Conservation (phyloP, 2,888 invertebrate genomes). For the Cotesia congregata region DNA sequence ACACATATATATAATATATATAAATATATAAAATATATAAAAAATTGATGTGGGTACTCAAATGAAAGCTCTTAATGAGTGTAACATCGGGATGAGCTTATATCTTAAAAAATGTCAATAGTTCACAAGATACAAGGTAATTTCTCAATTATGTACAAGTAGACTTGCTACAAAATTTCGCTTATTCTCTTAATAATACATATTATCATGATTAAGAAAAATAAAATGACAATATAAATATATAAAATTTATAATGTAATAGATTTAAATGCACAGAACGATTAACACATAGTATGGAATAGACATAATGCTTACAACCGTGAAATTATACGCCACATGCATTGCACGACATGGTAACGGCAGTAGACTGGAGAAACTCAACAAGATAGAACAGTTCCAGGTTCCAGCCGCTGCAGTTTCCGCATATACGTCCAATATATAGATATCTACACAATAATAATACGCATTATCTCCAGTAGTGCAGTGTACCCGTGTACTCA, state of each 20-base stretch:
- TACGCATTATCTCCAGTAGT: not conserved
- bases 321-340: conserved; percentile 59
- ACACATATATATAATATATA: no score
- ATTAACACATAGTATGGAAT: conserved; percentile 56
- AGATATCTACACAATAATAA: not conserved
- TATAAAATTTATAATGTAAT: not conserved
- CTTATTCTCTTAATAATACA: no score
- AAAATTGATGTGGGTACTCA: no score
- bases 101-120: no score
- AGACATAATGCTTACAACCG: conserved; percentile 57
- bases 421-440: conserved; percentile 31
- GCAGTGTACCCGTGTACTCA: not conserved
- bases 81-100: no score
- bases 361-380: conserved; percentile 19
- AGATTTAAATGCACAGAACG: conserved; percentile 46
- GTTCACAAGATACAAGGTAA: no score
- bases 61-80: no score
- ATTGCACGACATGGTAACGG: conserved; percentile 38
- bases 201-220: no score
- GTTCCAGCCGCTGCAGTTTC: conserved; percentile 8
- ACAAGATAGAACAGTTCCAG: conserved; percentile 19
- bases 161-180: no score
- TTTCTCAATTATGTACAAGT: no score
- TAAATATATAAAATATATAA: no score
- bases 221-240: no score